These are phyloP conservation scores for Coendou prehensilis DNA, from an alignment of 2,797 vertebrate species.

Conservation along the genomic window DNA sequence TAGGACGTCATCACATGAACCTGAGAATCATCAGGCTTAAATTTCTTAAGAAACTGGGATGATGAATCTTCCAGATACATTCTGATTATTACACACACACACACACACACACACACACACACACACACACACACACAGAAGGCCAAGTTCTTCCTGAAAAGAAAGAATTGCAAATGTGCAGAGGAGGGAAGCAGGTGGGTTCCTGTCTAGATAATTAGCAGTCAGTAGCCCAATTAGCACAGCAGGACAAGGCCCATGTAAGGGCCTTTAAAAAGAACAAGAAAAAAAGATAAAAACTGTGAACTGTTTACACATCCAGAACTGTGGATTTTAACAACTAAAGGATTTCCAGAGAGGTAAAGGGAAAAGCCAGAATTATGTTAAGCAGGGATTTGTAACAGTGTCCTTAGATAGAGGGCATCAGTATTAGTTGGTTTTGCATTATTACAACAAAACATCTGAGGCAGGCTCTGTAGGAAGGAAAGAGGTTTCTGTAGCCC, in stretches of 20 bases:
- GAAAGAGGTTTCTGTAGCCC: background rate
- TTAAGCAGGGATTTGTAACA: constrained; percentile 9
- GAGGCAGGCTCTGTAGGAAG: background rate
- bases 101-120: background rate
- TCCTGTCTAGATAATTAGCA: background rate
- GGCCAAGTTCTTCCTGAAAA: background rate
- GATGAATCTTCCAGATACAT: background rate
- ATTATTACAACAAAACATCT: background rate
- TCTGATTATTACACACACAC: background rate
- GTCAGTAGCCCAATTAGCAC: background rate
- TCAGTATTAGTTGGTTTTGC: background rate
- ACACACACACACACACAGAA: background rate
- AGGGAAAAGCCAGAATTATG: constrained; percentile 28
- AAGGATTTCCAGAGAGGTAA: constrained; percentile 7
- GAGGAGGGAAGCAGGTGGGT: background rate
- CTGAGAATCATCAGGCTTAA: background rate
- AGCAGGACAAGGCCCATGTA: background rate
- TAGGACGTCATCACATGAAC: accelerated
- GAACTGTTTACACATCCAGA: background rate
- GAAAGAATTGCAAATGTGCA: background rate
- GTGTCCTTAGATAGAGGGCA: background rate
- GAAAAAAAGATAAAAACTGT: background rate
- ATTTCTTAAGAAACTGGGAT: background rate
- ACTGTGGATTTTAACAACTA: constrained; percentile 21
- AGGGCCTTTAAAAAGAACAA: constrained; percentile 12